Base-by-base conservation (phyloP, 2,113 vertebrate genomes). In the Callionymus lyra region DNA sequence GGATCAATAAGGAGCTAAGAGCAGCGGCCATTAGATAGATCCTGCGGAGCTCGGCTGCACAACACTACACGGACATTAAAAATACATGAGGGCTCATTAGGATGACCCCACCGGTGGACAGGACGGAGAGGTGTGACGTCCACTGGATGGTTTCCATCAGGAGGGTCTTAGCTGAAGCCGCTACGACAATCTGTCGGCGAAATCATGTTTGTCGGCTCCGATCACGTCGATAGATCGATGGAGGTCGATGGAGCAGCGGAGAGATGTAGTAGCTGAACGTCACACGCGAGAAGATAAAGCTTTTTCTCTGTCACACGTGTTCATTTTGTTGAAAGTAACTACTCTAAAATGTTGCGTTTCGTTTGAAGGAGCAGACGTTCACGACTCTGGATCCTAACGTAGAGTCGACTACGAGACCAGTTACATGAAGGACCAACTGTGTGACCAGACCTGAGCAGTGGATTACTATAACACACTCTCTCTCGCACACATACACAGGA, bases 221-320 rank as follows among this genome's bases (percentile, higher is more conserved):
- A 75, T 72, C 46, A 48, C 21, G 33, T 80, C 78, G 77, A 76
- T 81, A 80, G 59, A 83, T 78, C 79, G 16, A 77, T 76, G 44
- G 31, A 9, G 41, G 68, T 80, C 68, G 61, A 74, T 79, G 47
- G 36, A 12, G 6, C 47, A 38, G 54, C 19, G 58, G 63, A 56
- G 75, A 63, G 60, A 75, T 36, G 66, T 63, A 69, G 77, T 64
- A 50, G 52, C 40, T 10, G 11, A 62, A 48, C 41, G 48, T 31
- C 63, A 51, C 39, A 68, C 40, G 51, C 44, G 51, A 66, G 38
- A 50, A 57, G 27, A 49, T 53, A 65, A 54, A 68, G 55, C n/a
- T n/a, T n/a, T n/a, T n/a, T n/a, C n/a, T n/a, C n/a, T n/a, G n/a
- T n/a, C n/a, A n/a, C n/a, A n/a, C n/a, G n/a, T n/a, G n/a, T n/a